These are phyloP conservation scores for Muscicapa comitata DNA, from an alignment of 2,797 vertebrate species.

Conservation along the genomic window DNA sequence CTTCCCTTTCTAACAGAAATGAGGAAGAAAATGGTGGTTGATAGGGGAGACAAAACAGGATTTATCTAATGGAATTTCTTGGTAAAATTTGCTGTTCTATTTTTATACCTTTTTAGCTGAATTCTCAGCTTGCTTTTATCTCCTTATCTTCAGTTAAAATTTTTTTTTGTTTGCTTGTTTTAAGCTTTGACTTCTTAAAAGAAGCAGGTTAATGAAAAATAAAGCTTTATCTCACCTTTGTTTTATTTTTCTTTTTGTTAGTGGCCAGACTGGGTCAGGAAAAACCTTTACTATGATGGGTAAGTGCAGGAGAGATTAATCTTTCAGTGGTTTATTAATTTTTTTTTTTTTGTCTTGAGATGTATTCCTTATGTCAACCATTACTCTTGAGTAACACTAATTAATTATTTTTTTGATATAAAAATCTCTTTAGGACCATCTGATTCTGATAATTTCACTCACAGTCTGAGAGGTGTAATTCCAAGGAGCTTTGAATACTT, in stretches of 20 bases:
- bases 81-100: background rate
- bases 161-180: background rate
- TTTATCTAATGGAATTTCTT: background rate
- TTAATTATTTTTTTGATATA: background rate
- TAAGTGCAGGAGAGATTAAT: slow-evolving; percentile 64
- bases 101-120: background rate
- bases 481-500: slow-evolving; percentile 95
- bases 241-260: slow-evolving; percentile 41
- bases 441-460: slow-evolving; percentile 91
- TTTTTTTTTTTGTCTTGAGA: background rate
- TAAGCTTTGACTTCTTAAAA: background rate
- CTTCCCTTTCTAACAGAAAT: background rate
- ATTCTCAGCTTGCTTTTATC: background rate
- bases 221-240: background rate
- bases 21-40: background rate
- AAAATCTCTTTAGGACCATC: slow-evolving; percentile 83
- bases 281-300: slow-evolving; percentile 99
- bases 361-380: background rate
- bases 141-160: background rate
- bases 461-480: slow-evolving; percentile 92
- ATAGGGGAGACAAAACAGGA: background rate
- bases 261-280: slow-evolving; percentile 95
- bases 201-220: background rate
- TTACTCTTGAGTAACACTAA: background rate
- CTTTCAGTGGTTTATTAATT: background rate